These are phyloP conservation scores for Ctena decussata DNA, from an alignment of 2,888 invertebrate genomes.

Conservation along the genomic window DNA sequence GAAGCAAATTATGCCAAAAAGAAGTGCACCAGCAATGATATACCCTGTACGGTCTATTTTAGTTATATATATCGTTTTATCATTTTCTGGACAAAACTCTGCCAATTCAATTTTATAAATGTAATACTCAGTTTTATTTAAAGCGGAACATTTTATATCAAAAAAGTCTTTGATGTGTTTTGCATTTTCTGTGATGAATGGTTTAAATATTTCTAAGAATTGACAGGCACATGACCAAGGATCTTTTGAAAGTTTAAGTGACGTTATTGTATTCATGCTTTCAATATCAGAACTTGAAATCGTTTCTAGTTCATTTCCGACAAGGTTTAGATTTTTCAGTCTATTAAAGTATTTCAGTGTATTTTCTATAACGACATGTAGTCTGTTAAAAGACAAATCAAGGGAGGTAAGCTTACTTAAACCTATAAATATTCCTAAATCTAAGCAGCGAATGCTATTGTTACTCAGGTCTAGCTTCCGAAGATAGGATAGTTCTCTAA, in stretches of 20 bases:
- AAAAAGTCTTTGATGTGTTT: conserved; percentile 9
- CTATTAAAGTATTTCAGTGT: too few species aligned
- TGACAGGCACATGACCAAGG: conserved; percentile 65
- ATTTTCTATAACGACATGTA: conserved; percentile 47
- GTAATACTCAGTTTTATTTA: background rate
- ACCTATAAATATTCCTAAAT: conserved; percentile 63
- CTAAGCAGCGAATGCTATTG: conserved; percentile 49
- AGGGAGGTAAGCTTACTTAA: conserved; percentile 57
- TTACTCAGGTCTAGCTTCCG: conserved; percentile 28
- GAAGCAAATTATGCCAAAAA: conserved; percentile 49
- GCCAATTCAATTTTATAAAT: background rate
- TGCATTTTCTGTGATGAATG: background rate
- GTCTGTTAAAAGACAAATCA: conserved; percentile 62
- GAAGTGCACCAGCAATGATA: conserved; percentile 35
- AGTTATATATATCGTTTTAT: too few species aligned
- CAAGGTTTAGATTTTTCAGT: too few species aligned
- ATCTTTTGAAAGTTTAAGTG: conserved; percentile 60
- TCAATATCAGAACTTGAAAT: conserved; percentile 48
- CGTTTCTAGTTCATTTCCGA: too few species aligned
- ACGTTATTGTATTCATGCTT: conserved; percentile 34
- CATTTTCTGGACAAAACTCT: background rate
- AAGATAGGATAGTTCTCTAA: conserved; percentile 22
- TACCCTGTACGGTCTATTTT: too few species aligned
- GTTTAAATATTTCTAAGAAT: conserved; percentile 13
- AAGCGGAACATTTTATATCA: conserved; percentile 10